Evolutionary conservation across 2,113 vertebrate species (phyloP).

Genomic region (Prunella fulvescens): DNA sequence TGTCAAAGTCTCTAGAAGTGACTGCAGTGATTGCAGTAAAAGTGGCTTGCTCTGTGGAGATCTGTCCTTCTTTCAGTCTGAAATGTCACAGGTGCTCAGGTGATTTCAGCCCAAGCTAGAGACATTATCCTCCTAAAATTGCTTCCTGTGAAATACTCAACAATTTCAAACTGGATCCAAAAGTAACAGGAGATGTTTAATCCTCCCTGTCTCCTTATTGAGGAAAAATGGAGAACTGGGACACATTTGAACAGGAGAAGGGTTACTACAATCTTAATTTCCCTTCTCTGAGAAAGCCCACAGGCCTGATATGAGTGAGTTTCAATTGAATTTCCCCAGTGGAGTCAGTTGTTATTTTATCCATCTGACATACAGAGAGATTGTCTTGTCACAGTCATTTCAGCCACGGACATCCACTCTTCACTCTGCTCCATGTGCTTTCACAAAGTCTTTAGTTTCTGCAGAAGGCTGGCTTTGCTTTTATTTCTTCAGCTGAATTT

Average conservation of each 20-base stretch:
- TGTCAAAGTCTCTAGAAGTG: neutral
- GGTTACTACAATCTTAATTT: neutral
- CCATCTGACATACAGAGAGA: neutral
- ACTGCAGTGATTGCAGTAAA: neutral
- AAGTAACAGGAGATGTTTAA: neutral
- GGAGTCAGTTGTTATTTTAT: neutral
- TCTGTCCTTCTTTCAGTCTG: neutral
- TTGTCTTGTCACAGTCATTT: neutral
- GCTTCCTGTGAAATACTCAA: neutral
- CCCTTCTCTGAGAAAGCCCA: neutral
- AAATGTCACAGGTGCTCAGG: neutral
- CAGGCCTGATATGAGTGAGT: neutral
- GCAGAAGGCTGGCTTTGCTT: neutral
- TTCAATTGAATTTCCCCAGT: conserved; percentile 1
- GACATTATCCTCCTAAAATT: neutral
- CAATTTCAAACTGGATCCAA: neutral
- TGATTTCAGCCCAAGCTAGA: neutral
- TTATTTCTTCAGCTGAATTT: neutral
- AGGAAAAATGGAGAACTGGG: neutral
- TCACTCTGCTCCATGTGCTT: neutral
- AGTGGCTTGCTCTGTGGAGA: neutral
- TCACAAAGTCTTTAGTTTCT: neutral
- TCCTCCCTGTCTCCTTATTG: neutral
- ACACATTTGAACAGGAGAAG: neutral
- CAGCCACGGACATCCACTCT: neutral